A percentile compares a stretch with the other conserved stretches of the same genome.
Conservation (phyloP, 2,888 invertebrate species). For the Agrotis ipsilon region DNA sequence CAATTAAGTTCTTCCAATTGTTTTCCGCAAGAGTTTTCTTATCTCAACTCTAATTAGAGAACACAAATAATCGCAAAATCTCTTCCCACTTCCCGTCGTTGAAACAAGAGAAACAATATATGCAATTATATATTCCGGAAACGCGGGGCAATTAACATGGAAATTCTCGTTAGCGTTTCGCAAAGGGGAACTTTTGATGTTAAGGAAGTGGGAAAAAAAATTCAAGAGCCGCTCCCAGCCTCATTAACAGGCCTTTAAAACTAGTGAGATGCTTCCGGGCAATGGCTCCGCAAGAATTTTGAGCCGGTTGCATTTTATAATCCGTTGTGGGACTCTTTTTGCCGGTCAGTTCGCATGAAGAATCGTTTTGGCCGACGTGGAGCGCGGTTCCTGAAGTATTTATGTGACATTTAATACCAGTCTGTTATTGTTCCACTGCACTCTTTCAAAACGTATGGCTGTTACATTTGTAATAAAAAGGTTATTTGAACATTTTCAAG, state of each 20-base stretch:
- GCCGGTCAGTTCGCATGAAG: slow-evolving; percentile 25
- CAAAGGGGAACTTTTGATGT: slow-evolving; percentile 89
- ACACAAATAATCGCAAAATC: slow-evolving; percentile 82
- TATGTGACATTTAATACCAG: slow-evolving; percentile 35
- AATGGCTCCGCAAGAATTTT: slow-evolving; percentile 73
- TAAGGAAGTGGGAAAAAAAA: slow-evolving; percentile 85
- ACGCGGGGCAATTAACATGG: slow-evolving; percentile 87
- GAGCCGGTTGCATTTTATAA: slow-evolving; percentile 69
- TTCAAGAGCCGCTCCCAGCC: slow-evolving; percentile 82
- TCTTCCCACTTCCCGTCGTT: slow-evolving; percentile 76
- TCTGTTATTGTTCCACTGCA: slow-evolving; percentile 30
- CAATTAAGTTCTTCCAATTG: slow-evolving; percentile 74
- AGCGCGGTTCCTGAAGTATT: slow-evolving; percentile 23
- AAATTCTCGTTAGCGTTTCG: slow-evolving; percentile 88
- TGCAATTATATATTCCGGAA: slow-evolving; percentile 87
- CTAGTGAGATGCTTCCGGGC: slow-evolving; percentile 79
- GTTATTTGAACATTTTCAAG: slow-evolving; percentile 12
- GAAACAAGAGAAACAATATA: slow-evolving; percentile 85
- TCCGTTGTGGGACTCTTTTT: slow-evolving; percentile 31
- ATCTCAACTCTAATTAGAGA: slow-evolving; percentile 78
- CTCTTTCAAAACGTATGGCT: slow-evolving; percentile 10
- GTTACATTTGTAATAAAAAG: slow-evolving; percentile 11
- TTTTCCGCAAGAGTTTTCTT: slow-evolving; percentile 75
- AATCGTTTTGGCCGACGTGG: slow-evolving; percentile 31
- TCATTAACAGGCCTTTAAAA: slow-evolving; percentile 88